Evolutionary conservation across 2,888 invertebrate species (phyloP).

Genomic region (Agrochola macilenta): DNA sequence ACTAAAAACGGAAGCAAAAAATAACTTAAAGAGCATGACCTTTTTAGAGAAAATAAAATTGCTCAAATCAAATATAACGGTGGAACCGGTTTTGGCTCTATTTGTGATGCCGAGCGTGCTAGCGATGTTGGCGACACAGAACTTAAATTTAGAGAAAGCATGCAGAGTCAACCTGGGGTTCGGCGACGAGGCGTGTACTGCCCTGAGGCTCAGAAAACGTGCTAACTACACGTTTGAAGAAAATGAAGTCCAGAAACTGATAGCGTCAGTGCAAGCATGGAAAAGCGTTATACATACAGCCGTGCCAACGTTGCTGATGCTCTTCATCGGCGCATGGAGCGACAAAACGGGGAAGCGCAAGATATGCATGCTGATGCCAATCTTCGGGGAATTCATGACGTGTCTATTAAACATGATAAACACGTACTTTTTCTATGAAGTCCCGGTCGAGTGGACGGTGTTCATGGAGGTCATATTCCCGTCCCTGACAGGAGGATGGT

Average conservation of each 20-base stretch:
- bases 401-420: conserved; percentile 88
- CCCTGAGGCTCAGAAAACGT: conserved; percentile 92
- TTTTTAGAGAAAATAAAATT: conserved; percentile 86
- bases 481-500: conserved; percentile 90
- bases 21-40: conserved; percentile 77
- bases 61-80: conserved; percentile 91
- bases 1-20: conserved; percentile 76
- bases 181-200: conserved; percentile 93
- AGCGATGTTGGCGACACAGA: conserved; percentile 94
- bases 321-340: conserved; percentile 92
- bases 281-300: conserved; percentile 90
- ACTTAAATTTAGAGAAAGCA: conserved; percentile 96
- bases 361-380: conserved; percentile 91
- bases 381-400: conserved; percentile 89
- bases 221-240: conserved; percentile 92
- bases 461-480: conserved; percentile 89
- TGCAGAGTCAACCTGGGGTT: conserved; percentile 95
- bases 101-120: conserved; percentile 92
- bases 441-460: conserved; percentile 89
- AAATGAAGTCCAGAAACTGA: conserved; percentile 91
- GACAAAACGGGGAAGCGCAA: conserved; percentile 91
- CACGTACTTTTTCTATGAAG: conserved; percentile 89
- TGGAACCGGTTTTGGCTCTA: conserved; percentile 92
- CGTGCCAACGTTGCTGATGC: conserved; percentile 88
- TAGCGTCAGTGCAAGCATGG: conserved; percentile 90